Evolutionary conservation across 2,797 vertebrate genomes (phyloP), one percentile per base, ranked within the genome.

Genomic region (Argyrosomus regius): DNA sequence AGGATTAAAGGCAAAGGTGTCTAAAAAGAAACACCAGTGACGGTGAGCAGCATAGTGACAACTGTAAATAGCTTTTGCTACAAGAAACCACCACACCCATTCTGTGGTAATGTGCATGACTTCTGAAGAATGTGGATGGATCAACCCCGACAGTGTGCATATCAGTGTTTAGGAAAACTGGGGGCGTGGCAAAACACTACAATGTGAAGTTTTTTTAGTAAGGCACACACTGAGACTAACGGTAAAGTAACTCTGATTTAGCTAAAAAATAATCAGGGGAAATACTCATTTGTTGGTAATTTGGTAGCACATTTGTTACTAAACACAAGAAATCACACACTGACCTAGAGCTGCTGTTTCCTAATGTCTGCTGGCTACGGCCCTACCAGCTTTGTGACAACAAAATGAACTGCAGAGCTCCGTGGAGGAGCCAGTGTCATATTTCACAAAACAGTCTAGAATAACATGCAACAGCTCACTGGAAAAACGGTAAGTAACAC

Each of bases 81-180:
- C 41, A 61, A 66, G 31, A 84, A 90, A 71, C 77, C 46, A 71
- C 81, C 88, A 82, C 91, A 85, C 88, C 88, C 78, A 78, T 59
- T 73, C 26, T 35, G 48, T 26, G 35, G 56, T 54, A 31, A 54
- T 9, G 43, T 63, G 57, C 46, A 52, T 78, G 69, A 80, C 89
- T 53, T 78, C 35, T 31, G 18, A 91, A 72, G 89, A 89, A 93
- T 92, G 86, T 82, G 59, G 82, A 79, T 35, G 28, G 73, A 85
- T 88, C 75, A 83, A 75, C 57, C 57, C 18, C 1, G 11, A 24
- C 57, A 39, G 49, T 5, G 24, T 18, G 12, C 18, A 7, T 66
- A 52, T 52, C 35, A 13, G 14, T 16, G 49, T 60, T 82, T 62
- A 20, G 31, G 13, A 68, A 43, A 73, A 54, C 20, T 16, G 39